Evolutionary conservation across 2,113 vertebrate genomes (phyloP), one percentile per base, ranked within the genome.

Genomic region (Furnarius figulus): DNA sequence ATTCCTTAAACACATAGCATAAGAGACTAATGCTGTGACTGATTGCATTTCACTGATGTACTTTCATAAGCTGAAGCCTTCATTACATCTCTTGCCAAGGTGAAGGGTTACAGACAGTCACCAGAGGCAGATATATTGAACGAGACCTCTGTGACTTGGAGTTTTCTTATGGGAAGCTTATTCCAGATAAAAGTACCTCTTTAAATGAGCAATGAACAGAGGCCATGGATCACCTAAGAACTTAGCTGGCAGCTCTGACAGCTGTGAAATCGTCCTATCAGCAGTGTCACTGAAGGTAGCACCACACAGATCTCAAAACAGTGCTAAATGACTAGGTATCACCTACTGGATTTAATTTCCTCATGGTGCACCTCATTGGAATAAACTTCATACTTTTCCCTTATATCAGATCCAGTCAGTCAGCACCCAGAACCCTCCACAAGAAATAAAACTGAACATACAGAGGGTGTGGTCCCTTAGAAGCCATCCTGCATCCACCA

Each of bases 201-300:
- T 90, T 66, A 81, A 35, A 85, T 25, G 12, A 72, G 10, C 72
- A 92, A 30, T 33, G 42, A 76, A 44, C 28, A 66, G 62, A 65
- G 24, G 40, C 62, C 8, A 5, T 65, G 58, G 62, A 79, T 94
- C 71, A 73, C 67, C 58, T 42, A 53, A 28, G 56, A 68, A 70
- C 82, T 82, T 53, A 90, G 37, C 40, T 68, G 72, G 72, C 80
- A 92, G 37, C 65, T 89, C 76, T 91, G 87, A 75, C 89, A 91
- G 68, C 61, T 91, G 80, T 87, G 84, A 93, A 94, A 87, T 55
- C 95, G 80, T 89, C 80, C 61, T 50, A 63, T 85, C 73, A 63
- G 73, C 84, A 71, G 22, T 85, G 73, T 39, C 65, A 71, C 19
- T 62, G 70, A 81, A 77, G 39, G 30, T 21, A 87, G 42, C 0